A percentile compares a stretch with the other conserved stretches of the same genome.
Conservation (phyloP, 2,888 invertebrate genomes). For the Drosophila anomalata region DNA sequence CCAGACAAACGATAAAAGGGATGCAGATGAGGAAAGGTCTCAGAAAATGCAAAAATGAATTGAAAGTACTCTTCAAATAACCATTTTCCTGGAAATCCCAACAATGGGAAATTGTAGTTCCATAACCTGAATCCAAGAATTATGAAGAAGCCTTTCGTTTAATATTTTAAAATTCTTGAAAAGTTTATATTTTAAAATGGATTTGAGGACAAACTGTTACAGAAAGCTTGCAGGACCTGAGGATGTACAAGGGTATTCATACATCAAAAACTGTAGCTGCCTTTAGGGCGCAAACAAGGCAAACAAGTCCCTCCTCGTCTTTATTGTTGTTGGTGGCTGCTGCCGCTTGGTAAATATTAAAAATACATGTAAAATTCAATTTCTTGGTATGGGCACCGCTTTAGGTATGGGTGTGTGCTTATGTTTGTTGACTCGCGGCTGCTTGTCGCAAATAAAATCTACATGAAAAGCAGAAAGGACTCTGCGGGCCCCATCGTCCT, state of each 20-base stretch:
- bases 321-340: slow-evolving; percentile 37
- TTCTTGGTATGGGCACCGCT: slow-evolving; percentile 44
- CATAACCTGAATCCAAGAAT: neutral
- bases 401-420: slow-evolving; percentile 51
- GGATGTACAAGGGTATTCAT: slow-evolving; percentile 37
- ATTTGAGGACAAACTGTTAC: slow-evolving; percentile 4
- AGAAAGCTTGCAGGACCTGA: slow-evolving; percentile 14
- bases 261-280: slow-evolving; percentile 46
- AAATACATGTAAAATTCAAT: slow-evolving; percentile 75
- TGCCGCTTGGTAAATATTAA: slow-evolving; percentile 59
- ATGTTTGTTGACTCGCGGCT: slow-evolving; percentile 69
- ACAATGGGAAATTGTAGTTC: neutral
- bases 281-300: slow-evolving; percentile 49
- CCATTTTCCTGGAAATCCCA: neutral
- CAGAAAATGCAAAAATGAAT: neutral
- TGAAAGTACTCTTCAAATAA: neutral
- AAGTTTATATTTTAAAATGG: neutral
- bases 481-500: slow-evolving; percentile 17
- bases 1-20: slow-evolving; percentile 31
- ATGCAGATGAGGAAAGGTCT: slow-evolving; percentile 30
- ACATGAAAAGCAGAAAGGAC: slow-evolving; percentile 61
- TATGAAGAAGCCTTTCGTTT: neutral
- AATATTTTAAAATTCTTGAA: neutral
- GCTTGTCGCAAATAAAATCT: slow-evolving; percentile 72
- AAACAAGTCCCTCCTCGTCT: slow-evolving; percentile 56